Evolutionary conservation across 2,797 vertebrate species (phyloP), one percentile per base, ranked within the genome.

Genomic region (Nyctalus aviator): DNA sequence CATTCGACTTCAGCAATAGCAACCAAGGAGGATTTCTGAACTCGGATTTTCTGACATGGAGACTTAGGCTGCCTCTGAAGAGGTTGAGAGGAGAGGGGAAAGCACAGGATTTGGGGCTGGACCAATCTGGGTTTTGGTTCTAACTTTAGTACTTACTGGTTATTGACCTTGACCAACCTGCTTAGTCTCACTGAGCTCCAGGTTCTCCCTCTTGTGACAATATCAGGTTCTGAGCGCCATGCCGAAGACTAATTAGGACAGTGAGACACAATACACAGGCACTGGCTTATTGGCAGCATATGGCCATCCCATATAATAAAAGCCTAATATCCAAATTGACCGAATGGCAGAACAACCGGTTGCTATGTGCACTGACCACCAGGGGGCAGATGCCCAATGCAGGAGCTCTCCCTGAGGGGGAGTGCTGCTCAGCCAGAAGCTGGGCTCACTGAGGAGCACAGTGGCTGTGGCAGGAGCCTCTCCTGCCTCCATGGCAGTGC

Each of bases 301-400:
- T 5, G 5, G 57, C 25, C 57, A 27, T 27, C 57, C 57, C 13
- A 30, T 62, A 62, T 30, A 30, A 62, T 30, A 62, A 62, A 62
- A 23, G 27, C 59, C 59, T 30, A 62, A 62, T 62, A 30, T 62
- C 6, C 27, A 30, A 62, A 62, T 23, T 2, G 6, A 62, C 5
- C 0, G 5, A 30, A 62, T 14, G 59, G 12, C 12, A 0, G 27
- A 62, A 62, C 2, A 5, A 14, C 27, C 5, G 1, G 59, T 62
- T 25, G 0, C 8, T 62, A 14, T 27, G 57, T 4, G 27, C 59
- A 27, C 11, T 62, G 59, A 62, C 59, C 25, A 62, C 12, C 59
- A 62, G 59, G 59, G 59, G 12, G 27, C 27, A 62, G 59, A 62
- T 1, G 0, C 27, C 30, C 59, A 30, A 30, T 30, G 25, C 12